Evolutionary conservation across 2,888 invertebrate species (phyloP), one percentile per base, ranked within the genome.

Genomic region (Papilio elwesi): DNA sequence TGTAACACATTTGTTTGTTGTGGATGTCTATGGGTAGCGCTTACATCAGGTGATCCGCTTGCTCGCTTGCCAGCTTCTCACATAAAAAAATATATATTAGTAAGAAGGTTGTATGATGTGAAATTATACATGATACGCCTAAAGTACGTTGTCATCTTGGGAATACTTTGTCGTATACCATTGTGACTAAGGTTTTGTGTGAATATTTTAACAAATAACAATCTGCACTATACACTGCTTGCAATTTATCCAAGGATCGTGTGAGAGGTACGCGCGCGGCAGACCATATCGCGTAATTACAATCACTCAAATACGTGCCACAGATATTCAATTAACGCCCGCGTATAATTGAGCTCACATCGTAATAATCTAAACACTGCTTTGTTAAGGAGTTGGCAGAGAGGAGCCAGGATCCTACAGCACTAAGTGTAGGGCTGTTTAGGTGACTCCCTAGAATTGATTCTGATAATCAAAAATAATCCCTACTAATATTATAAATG

Each of bases 241-340:
- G 66, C 15, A 66, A 66, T 66, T 51, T 66, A 66, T 43, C 12
- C 38, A 38, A 51, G 26, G 7, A 26, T 38, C 52, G 66, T 52
- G 52, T 43, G n/a, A 52, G 12, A 62, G 36, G n/a, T n/a, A 26
- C 43, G 55, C 36, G 55, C 12, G 12, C 16, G 11, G 68, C 53
- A 68, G 57, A 48, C 55, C 57, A 26, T 51, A 51, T 43, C 59
- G 12, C 36, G n/a, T 65, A 48, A 70, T 70, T 70, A 55, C 47
- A 64, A 55, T 64, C 47, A 64, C 47, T 70, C 70, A 70, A 63
- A 43, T 55, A 55, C 64, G 55, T 70, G 69, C 63, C 51, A 13
- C 16, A 43, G 55, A 64, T 70, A 70, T 55, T 64, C 48, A 70
- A 70, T 55, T 70, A 70, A 43, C 26, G 53, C 26, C 7, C 16